phyloP scores from a whole-genome alignment of 2,113 vertebrate genomes.

The Dasyornis broadbenti region DNA sequence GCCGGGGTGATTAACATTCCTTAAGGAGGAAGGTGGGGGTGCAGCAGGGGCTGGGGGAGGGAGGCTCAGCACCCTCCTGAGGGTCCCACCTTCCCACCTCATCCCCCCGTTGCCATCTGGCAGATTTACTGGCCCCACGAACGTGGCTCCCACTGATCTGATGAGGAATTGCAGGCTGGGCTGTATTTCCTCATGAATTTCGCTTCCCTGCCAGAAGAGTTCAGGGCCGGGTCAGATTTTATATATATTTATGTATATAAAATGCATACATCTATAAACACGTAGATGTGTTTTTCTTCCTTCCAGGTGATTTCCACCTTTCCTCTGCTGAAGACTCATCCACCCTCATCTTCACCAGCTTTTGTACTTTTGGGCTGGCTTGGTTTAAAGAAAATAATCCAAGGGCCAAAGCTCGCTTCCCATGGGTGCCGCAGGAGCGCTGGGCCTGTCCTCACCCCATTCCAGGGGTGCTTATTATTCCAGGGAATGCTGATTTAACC shows the following conservation, averaged over 20 bases:
- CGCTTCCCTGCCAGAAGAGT: slow-evolving; percentile 48
- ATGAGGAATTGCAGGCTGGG: slow-evolving; percentile 49
- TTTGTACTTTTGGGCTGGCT: background rate
- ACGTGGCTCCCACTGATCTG: background rate
- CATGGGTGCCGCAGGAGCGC: background rate
- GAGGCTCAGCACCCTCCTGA: background rate
- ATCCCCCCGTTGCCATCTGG: background rate
- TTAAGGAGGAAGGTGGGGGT: background rate
- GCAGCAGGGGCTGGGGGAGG: background rate
- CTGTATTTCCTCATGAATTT: background rate
- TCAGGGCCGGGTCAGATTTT: slow-evolving; percentile 55
- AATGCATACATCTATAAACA: background rate
- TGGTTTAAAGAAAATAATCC: background rate
- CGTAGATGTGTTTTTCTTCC: background rate
- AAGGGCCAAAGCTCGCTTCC: background rate
- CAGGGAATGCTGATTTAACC: background rate
- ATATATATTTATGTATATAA: background rate
- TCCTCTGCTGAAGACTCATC: background rate
- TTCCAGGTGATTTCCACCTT: background rate
- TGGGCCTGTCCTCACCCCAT: accelerated
- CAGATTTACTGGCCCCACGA: slow-evolving; percentile 21
- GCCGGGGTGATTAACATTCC: background rate
- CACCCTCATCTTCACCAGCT: background rate
- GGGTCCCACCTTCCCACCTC: background rate
- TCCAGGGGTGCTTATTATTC: no score